phyloP scores from a whole-genome alignment of 2,113 vertebrate genomes.

The Xiphophorus maculatus region DNA sequence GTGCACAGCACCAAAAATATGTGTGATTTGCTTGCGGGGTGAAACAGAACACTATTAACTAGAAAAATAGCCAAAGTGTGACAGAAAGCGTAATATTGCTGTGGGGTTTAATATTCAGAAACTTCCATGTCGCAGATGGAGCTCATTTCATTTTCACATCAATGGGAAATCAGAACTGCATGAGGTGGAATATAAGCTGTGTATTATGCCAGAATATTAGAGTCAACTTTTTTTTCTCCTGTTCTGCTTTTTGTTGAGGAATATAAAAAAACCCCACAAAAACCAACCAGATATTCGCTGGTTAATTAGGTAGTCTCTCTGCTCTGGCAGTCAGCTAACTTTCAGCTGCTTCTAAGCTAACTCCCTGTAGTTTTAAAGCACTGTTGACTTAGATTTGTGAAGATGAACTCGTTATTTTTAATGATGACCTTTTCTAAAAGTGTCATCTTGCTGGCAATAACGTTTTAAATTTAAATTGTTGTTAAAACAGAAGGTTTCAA shows the following conservation, averaged over 20 bases:
- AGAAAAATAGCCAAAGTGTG: background rate
- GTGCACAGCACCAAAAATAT: slow-evolving; percentile 24
- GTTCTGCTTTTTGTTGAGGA: background rate
- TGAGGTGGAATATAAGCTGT: background rate
- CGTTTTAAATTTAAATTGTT: background rate
- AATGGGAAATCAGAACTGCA: background rate
- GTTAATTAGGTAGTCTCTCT: background rate
- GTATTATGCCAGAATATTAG: background rate
- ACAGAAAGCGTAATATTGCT: background rate
- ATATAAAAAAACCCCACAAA: background rate
- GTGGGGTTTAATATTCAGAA: background rate
- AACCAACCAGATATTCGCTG: background rate
- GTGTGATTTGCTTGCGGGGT: slow-evolving; percentile 4
- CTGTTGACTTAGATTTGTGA: background rate
- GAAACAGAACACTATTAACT: slow-evolving; percentile 2
- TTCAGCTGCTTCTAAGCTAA: too few species aligned
- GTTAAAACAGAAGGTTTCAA: background rate
- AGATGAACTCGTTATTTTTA: too few species aligned
- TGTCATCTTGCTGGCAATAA: background rate
- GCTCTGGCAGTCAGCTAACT: background rate
- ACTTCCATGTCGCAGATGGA: background rate
- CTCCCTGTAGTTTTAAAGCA: background rate
- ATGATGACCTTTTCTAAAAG: too few species aligned
- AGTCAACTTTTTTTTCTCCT: background rate
- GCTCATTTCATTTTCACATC: background rate